Percentiles rank a stretch among this genome's conserved stretches.
These are phyloP conservation scores for Aquatica leii DNA, from an alignment of 2,888 invertebrate genomes.

Conservation along the genomic window DNA sequence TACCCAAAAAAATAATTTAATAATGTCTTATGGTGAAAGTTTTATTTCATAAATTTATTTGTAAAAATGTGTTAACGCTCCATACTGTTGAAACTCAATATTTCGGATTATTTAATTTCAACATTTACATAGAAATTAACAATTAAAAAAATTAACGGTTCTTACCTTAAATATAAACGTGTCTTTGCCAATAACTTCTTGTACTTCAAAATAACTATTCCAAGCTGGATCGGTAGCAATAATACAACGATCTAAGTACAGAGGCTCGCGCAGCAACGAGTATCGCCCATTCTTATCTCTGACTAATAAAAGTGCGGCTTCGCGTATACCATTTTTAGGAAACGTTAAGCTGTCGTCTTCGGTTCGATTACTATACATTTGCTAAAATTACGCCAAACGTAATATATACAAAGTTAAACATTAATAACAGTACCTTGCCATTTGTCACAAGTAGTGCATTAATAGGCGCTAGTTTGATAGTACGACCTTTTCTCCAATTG, in stretches of 20 bases:
- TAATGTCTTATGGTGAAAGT: no score
- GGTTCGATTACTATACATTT: slow-evolving; percentile 27
- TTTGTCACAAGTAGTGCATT: slow-evolving; percentile 91
- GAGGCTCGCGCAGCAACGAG: slow-evolving; percentile 86
- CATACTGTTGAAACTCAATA: no score
- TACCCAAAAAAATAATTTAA: no score
- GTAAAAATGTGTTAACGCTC: no score
- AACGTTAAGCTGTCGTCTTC: slow-evolving; percentile 41
- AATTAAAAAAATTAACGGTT: slow-evolving; percentile 11
- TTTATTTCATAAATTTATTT: no score
- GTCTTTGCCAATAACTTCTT: slow-evolving; percentile 91
- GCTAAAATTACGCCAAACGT: slow-evolving; percentile 11
- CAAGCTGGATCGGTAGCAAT: slow-evolving; percentile 90
- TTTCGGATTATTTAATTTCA: no score
- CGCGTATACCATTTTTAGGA: slow-evolving; percentile 72
- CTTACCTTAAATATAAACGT: slow-evolving; percentile 92
- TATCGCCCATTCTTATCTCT: slow-evolving; percentile 91
- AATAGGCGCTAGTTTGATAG: slow-evolving; percentile 86
- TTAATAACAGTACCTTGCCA: slow-evolving; percentile 75
- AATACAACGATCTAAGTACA: slow-evolving; percentile 90
- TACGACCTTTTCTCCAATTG: slow-evolving; percentile 89
- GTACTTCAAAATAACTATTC: slow-evolving; percentile 94
- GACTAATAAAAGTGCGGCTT: slow-evolving; percentile 86
- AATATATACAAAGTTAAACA: neutral
- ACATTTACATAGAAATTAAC: no score